Evolutionary conservation across 2,888 invertebrate species (phyloP).

Genomic region (Pammene fasciana): DNA sequence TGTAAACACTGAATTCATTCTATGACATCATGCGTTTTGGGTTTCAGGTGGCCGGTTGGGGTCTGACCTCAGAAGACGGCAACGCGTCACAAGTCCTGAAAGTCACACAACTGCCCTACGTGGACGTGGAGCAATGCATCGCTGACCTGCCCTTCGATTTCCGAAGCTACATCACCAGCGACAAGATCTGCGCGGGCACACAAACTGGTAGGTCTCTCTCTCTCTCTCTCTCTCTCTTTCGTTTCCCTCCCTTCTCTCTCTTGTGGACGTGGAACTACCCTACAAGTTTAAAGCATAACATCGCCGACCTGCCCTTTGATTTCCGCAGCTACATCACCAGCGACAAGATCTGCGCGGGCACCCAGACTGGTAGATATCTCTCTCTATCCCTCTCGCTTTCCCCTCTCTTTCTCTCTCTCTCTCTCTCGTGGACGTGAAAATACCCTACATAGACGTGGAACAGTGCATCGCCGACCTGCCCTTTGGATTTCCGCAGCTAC

Average conservation of each 20-base stretch:
- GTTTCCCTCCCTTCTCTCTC: neutral
- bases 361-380: constrained; percentile 52
- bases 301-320: neutral
- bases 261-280: neutral
- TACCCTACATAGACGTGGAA: neutral
- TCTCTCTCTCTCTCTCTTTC: neutral
- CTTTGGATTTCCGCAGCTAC: neutral
- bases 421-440: too few species aligned
- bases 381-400: neutral
- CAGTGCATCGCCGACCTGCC: neutral
- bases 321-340: constrained; percentile 8
- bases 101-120: neutral
- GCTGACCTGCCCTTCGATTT: constrained; percentile 4
- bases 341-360: constrained; percentile 66
- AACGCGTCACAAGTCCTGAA: constrained; percentile 2
- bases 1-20: too few species aligned
- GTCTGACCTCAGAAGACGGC: constrained; percentile 8
- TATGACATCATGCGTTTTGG: neutral
- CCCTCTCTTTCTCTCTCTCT: too few species aligned
- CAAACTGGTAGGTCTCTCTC: constrained; percentile 52
- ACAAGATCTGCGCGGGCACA: constrained; percentile 65
- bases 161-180: constrained; percentile 39
- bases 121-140: constrained; percentile 12
- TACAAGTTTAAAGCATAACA: constrained; percentile 1
- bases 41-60: constrained; percentile 34